A percentile compares a stretch with the other conserved stretches of the same genome.
These are phyloP conservation scores for Pyrgilauda ruficollis DNA, from an alignment of 2,113 vertebrate species.

Conservation along the genomic window DNA sequence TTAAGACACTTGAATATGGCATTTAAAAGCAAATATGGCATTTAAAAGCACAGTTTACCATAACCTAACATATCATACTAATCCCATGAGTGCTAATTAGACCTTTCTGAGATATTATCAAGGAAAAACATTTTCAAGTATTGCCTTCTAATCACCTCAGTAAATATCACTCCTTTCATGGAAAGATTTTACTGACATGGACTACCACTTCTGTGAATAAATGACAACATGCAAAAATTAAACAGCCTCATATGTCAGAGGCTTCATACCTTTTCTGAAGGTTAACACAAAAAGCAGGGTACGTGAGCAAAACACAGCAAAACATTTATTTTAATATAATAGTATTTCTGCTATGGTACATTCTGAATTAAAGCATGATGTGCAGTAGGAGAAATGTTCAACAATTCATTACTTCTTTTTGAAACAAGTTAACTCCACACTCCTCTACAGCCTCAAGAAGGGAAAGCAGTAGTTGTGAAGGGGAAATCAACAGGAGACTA, in stretches of 20 bases:
- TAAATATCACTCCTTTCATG: not conserved
- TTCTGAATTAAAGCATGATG: not conserved
- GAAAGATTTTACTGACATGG: not conserved
- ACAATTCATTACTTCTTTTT: not conserved
- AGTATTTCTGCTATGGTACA: not conserved
- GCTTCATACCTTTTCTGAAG: not conserved
- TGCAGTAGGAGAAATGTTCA: not conserved
- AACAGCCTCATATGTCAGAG: not conserved
- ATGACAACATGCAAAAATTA: not conserved
- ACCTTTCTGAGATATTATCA: not conserved
- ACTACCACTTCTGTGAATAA: not conserved
- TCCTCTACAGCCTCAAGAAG: not conserved
- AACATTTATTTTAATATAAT: not conserved
- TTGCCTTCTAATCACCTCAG: not conserved
- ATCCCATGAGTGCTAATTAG: not conserved
- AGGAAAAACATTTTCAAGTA: not conserved
- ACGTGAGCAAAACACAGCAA: not conserved
- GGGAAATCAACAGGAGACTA: slow-evolving; percentile 14
- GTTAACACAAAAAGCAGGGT: not conserved
- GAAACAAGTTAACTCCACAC: not conserved
- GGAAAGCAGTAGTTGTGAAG: not conserved
- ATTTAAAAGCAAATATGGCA: not conserved
- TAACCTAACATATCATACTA: not conserved
- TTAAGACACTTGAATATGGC: not conserved
- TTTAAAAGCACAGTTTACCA: not conserved